A percentile compares a stretch with the other conserved stretches of the same genome.
These are phyloP conservation scores for Saguinus oedipus DNA, from an alignment of 2,797 vertebrate genomes.

Conservation along the genomic window DNA sequence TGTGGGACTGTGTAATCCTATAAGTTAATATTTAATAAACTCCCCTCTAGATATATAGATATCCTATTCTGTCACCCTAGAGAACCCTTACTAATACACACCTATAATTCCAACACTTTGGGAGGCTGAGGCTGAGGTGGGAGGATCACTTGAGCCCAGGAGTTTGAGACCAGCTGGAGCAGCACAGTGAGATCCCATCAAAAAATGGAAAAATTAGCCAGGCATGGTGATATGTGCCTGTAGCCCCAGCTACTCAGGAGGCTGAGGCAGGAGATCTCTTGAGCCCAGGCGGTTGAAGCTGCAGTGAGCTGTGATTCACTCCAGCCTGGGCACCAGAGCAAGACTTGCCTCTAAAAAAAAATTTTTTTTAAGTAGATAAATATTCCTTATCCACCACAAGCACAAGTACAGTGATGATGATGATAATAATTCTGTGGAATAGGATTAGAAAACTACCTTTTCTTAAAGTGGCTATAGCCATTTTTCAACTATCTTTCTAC, in stretches of 20 bases:
- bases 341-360: background rate
- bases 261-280: background rate
- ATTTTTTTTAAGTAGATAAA: background rate
- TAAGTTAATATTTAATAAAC: no score
- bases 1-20: no score
- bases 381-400: background rate
- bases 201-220: background rate
- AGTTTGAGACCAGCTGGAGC: background rate
- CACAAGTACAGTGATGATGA: accelerated
- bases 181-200: background rate
- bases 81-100: no score
- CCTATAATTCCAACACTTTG: background rate
- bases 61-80: no score
- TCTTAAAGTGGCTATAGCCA: background rate
- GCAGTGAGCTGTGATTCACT: background rate
- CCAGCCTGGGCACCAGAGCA: background rate
- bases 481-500: background rate
- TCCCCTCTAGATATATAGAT: no score
- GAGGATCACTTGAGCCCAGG: background rate
- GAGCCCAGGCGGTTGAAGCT: background rate
- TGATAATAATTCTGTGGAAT: background rate
- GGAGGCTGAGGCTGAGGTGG: background rate
- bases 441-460: background rate
- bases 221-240: background rate
- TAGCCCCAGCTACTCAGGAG: background rate